These are phyloP conservation scores for Candoia aspera DNA, from an alignment of 2,113 vertebrate genomes.

Conservation along the genomic window DNA sequence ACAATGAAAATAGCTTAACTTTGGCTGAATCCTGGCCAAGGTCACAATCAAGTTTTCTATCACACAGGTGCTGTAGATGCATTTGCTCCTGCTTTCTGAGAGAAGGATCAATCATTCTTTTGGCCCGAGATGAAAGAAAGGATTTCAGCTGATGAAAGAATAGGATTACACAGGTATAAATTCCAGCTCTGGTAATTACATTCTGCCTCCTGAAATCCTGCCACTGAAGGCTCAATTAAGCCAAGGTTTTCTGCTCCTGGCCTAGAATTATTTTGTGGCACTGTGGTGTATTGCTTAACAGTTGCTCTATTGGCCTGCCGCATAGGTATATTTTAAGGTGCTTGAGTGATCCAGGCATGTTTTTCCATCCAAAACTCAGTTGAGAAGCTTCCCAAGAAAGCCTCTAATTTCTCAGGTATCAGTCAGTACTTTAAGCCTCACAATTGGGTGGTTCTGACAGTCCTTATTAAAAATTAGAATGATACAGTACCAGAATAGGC, in stretches of 20 bases:
- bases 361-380: not conserved
- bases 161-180: conserved; percentile 36
- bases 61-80: not conserved
- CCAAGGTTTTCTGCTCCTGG: conserved; percentile 31
- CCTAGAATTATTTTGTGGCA: conserved; percentile 27
- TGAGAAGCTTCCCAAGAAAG: not conserved
- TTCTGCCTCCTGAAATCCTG: not conserved
- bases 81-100: not conserved
- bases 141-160: conserved; percentile 28
- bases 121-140: not conserved
- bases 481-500: not conserved
- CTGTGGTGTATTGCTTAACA: conserved; percentile 35
- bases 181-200: conserved; percentile 48
- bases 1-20: not conserved
- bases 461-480: not conserved
- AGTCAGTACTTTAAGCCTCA: not conserved
- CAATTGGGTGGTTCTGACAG: not conserved
- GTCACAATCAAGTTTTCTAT: not conserved
- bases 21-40: not conserved
- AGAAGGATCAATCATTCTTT: conserved; percentile 22
- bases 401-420: not conserved
- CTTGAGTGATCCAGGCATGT: not conserved
- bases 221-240: conserved; percentile 52
- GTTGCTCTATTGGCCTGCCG: not conserved
- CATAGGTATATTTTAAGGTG: not conserved